Evolutionary conservation across 2,888 invertebrate species (phyloP).

Genomic region (Rhopalosiphum nymphaeae): DNA sequence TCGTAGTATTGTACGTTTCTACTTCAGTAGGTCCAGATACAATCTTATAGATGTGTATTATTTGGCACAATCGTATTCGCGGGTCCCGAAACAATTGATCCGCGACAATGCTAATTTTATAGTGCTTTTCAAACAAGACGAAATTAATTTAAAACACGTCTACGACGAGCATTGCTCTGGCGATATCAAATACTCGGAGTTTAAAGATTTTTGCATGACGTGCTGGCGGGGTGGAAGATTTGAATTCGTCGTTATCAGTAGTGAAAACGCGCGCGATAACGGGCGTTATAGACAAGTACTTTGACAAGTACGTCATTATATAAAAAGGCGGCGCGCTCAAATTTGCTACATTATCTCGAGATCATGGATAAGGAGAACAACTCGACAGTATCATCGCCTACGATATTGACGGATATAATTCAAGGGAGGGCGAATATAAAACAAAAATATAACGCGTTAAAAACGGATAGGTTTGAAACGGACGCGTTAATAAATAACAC

Average conservation of each 20-base stretch:
- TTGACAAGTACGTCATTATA: constrained; percentile 13
- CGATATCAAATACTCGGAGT: constrained; percentile 15
- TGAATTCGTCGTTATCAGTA: not conserved
- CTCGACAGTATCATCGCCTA: not conserved
- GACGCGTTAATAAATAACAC: not conserved
- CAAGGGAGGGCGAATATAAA: not conserved
- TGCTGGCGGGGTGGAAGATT: not conserved
- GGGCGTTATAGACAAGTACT: not conserved
- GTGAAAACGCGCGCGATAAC: not conserved
- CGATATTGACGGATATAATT: not conserved
- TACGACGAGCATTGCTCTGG: not conserved
- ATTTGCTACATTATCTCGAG: not conserved
- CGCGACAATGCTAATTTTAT: constrained; percentile 15
- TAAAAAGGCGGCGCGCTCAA: not conserved
- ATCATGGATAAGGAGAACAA: not conserved
- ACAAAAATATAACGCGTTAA: not conserved
- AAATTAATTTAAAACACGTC: constrained; percentile 27
- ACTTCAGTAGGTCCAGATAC: constrained; percentile 67
- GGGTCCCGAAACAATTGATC: not conserved
- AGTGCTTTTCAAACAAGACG: not conserved
- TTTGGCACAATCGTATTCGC: constrained; percentile 65
- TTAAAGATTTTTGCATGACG: constrained; percentile 1
- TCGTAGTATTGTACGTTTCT: constrained; percentile 66
- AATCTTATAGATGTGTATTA: constrained; percentile 67
- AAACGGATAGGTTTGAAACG: not conserved